These are phyloP conservation scores for Tigriopus californicus DNA, from an alignment of 2,888 invertebrate species.

Conservation along the genomic window DNA sequence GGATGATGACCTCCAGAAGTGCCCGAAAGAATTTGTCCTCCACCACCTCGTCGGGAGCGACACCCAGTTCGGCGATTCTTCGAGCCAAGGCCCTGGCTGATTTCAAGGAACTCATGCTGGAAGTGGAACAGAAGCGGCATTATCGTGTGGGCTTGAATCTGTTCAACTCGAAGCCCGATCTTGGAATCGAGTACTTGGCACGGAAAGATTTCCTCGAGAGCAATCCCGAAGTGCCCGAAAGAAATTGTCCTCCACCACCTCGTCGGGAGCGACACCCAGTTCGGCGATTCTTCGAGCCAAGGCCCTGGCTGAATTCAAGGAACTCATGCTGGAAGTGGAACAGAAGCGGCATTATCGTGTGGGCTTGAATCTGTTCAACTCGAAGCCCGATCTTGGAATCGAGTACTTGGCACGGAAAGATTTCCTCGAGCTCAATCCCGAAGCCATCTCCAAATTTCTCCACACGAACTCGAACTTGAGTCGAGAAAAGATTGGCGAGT, in stretches of 20 bases:
- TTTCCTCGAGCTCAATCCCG: slow-evolving; percentile 8
- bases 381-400: slow-evolving; percentile 8
- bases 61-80: background rate
- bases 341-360: slow-evolving; percentile 9
- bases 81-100: background rate
- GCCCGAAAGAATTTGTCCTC: background rate
- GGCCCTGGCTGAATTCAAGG: slow-evolving; percentile 1
- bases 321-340: slow-evolving; percentile 13
- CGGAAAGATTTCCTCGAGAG: slow-evolving; percentile 4
- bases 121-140: slow-evolving; percentile 10
- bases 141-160: slow-evolving; percentile 14
- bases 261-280: background rate
- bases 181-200: slow-evolving; percentile 9
- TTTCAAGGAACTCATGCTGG: slow-evolving; percentile 7
- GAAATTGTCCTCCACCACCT: background rate
- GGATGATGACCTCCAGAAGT: background rate
- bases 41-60: background rate
- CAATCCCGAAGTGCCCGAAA: background rate
- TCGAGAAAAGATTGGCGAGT: slow-evolving; percentile 10
- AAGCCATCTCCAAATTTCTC: slow-evolving; percentile 12
- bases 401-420: slow-evolving; percentile 3
- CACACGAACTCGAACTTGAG: background rate
- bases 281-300: background rate
- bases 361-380: slow-evolving; percentile 16
- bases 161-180: slow-evolving; percentile 14